Base-by-base conservation (phyloP, 2,113 vertebrate genomes). In the Macrotus californicus region DNA sequence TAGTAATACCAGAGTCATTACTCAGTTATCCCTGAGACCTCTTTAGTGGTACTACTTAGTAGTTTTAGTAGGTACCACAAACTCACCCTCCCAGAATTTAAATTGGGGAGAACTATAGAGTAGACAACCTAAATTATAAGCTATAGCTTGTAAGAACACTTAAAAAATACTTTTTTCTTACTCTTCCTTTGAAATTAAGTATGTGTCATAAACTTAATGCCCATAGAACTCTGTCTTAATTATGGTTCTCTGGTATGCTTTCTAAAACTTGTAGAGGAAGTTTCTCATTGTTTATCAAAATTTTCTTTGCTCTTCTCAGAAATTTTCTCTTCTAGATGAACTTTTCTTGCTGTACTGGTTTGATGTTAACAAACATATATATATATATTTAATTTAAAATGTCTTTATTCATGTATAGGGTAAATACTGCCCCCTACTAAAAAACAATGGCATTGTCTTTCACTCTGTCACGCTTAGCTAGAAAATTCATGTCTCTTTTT, bases 381-480 rank as follows among this genome's bases (percentile, higher is more conserved):
- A n/a, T n/a, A n/a, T n/a, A n/a, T n/a, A n/a, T n/a, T n/a, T n/a
- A 41, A 94, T 89, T 90, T 95, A 96, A 97, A 97, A 16, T 80
- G 66, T 93, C 89, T 98, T 98, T 98, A 98, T 98, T 98, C 39
- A 54, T 19, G 92, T 93, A 92, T 56, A 77, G 36, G 92, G 82
- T 10, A 96, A 87, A 96, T 82, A 87, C 34, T 84, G 22, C 54
- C 64, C 41, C 31, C 18, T 73, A 31, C 41, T 67, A 83, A 94
- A 96, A 87, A 94, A 81, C 48, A 92, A 15, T n/a, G 76, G 29
- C 29, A 0, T 67, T 83, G 36, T 87, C 46, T 92, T 50, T 95
- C 52, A 34, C 92, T 76, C 19, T 77, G 39, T 93, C 43, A 88
- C 56, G 31, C 15, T 95, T 80, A 89, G 39, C 67, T 81, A 59